Evolutionary conservation across 2,113 vertebrate species (phyloP).

Genomic region (Aspiorhynchus laticeps): DNA sequence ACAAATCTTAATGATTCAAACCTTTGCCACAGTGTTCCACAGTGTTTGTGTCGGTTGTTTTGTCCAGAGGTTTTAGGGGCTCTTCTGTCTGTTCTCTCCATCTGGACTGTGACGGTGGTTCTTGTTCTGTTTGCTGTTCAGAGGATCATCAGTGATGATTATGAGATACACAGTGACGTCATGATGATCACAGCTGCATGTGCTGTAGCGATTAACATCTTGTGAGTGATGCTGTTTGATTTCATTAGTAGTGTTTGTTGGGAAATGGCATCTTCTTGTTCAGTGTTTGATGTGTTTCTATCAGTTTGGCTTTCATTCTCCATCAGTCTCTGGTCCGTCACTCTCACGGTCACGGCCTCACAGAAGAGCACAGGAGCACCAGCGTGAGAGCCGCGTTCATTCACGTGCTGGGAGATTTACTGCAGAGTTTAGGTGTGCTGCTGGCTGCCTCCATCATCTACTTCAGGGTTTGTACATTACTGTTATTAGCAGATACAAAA

Average conservation of each 20-base stretch:
- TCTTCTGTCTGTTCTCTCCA: conserved; percentile 84
- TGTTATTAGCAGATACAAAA: not conserved
- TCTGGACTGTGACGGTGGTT: conserved; percentile 86
- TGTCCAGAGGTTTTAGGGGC: conserved; percentile 86
- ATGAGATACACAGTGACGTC: conserved; percentile 77
- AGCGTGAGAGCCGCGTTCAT: conserved; percentile 89
- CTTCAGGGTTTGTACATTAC: conserved; percentile 79
- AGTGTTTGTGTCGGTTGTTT: conserved; percentile 1
- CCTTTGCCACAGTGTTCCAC: no score
- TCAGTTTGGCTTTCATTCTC: conserved; percentile 88
- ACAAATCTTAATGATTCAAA: no score
- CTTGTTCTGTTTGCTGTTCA: conserved; percentile 82
- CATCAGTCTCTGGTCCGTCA: conserved; percentile 80
- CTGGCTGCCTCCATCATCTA: conserved; percentile 84
- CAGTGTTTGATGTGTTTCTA: conserved; percentile 11
- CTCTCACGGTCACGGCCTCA: conserved; percentile 16
- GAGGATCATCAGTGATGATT: conserved; percentile 80
- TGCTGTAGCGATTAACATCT: conserved; percentile 84
- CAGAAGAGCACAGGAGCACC: conserved; percentile 67
- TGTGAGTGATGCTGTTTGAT: conserved; percentile 71
- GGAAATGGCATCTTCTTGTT: not conserved
- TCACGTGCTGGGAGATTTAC: conserved; percentile 87
- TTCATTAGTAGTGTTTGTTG: not conserved
- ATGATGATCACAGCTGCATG: conserved; percentile 91
- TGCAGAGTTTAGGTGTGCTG: conserved; percentile 87